phyloP scores from a whole-genome alignment of 2,797 vertebrate genomes.

The Gymnothorax reevesii region DNA sequence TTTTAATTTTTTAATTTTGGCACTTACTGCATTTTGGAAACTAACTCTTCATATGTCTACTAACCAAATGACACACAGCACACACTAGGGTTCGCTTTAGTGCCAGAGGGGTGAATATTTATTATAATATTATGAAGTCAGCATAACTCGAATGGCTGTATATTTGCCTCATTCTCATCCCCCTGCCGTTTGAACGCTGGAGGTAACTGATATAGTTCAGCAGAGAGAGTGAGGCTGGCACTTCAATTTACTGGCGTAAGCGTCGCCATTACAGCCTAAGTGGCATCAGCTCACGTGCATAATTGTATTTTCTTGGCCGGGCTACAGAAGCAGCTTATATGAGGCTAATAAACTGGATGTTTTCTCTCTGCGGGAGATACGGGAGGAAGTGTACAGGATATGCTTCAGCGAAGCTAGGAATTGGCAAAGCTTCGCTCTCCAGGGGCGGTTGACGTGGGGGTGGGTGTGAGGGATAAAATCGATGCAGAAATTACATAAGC shows the following conservation, averaged over 20 bases:
- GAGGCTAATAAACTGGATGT: conserved; percentile 34
- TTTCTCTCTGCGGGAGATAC: conserved; percentile 25
- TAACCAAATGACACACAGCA: not conserved
- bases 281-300: conserved; percentile 33
- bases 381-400: conserved; percentile 31
- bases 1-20: too few relatives aligned
- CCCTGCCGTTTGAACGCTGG: not conserved
- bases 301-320: conserved; percentile 33
- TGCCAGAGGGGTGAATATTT: not conserved
- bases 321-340: not conserved
- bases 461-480: conserved; percentile 8
- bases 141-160: not conserved
- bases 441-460: not conserved
- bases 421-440: conserved; percentile 14
- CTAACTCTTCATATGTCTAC: not conserved
- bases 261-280: conserved; percentile 35
- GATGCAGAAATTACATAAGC: conserved; percentile 17
- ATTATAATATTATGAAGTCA: not conserved
- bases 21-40: too few relatives aligned
- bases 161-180: not conserved
- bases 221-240: conserved; percentile 25
- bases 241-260: conserved; percentile 32
- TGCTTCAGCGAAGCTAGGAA: conserved; percentile 28
- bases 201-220: not conserved
- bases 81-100: not conserved